phyloP scores from a whole-genome alignment of 2,888 invertebrate species.

The Agonopterix subpropinquella region DNA sequence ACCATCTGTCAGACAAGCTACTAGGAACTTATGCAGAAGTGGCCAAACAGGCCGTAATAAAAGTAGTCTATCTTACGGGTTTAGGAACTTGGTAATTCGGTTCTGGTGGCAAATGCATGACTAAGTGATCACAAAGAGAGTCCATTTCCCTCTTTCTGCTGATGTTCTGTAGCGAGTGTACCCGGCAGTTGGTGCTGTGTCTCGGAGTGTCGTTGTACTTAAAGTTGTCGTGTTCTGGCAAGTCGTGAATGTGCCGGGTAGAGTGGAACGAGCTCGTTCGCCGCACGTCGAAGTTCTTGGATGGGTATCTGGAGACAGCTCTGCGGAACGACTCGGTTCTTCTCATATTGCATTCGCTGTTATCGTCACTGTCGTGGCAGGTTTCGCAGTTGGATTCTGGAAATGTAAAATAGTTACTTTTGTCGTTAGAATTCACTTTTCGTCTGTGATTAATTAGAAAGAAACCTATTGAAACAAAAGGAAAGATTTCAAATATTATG shows the following conservation, averaged over 20 bases:
- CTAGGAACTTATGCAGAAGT: no score
- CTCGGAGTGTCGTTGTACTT: conserved; percentile 35
- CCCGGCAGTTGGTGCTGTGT: conserved; percentile 45
- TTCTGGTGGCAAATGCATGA: conserved; percentile 58
- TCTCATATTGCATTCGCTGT: conserved; percentile 59
- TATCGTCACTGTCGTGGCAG: conserved; percentile 62
- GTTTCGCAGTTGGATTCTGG: conserved; percentile 65
- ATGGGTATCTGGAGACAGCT: conserved; percentile 46
- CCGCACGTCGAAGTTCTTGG: conserved; percentile 51
- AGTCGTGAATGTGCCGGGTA: conserved; percentile 48
- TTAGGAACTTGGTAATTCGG: conserved; percentile 51
- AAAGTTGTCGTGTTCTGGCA: conserved; percentile 31
- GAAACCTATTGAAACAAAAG: no score
- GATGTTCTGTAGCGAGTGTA: conserved; percentile 64
- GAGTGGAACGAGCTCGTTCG: conserved; percentile 63
- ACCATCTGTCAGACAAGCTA: no score
- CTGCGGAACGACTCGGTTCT: conserved; percentile 59
- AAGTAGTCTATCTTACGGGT: conserved; percentile 33
- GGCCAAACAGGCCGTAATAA: no score
- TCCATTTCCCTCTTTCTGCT: conserved; percentile 58
- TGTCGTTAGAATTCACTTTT: no score
- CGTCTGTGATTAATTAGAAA: no score
- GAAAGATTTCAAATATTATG: no score
- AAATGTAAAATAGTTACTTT: conserved; percentile 2
- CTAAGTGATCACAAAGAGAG: conserved; percentile 54